Evolutionary conservation across 2,888 invertebrate species (phyloP), one percentile per base, ranked within the genome.

Genomic region (Bombylius discolor): DNA sequence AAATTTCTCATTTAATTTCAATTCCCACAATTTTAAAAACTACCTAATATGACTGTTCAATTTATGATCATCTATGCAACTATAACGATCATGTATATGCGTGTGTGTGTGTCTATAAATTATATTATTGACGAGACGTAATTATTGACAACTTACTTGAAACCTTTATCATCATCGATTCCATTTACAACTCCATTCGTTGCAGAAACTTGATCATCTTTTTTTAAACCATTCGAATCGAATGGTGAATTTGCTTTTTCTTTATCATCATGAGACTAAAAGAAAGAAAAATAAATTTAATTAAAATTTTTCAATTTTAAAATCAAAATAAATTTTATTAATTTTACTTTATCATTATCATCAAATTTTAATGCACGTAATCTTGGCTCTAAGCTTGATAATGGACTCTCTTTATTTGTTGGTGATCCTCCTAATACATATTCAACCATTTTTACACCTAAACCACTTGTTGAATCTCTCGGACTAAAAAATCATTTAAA

Each of bases 401-500:
- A 69, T 63, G 77, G 77, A 59, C 74, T 73, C 65, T 85, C 86
- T 71, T 86, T 85, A 65, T 81, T 80, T 63, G 92, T 93, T 32
- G 93, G 92, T 61, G 91, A 92, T 61, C 89, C 90, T 62, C 95
- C 91, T 66, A 98, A 81, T 58, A 98, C 96, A 74, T 96, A 97
- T 77, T 98, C 97, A 55, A 96, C 97, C 94, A 97, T 97, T 80
- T 96, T 96, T 64, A 95, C 92, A 63, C 93, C 94, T 63, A 96
- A 83, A 49, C 93, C 93, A 62, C 85, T 82, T 59, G 91, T 90
- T 64, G 94, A 90, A 73, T 94, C 90, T 61, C 91, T 81, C 49
- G 92, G 90, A 50, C 89, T 89, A 64, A 82, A 78, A 66, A 84
- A 52, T 52, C 50, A 55, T 55, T 45, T 49, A 55, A 52, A 55